Percentiles rank a stretch among this genome's conserved stretches.
Conservation (phyloP, 2,888 invertebrate genomes). For the Bellardia bayeri region DNA sequence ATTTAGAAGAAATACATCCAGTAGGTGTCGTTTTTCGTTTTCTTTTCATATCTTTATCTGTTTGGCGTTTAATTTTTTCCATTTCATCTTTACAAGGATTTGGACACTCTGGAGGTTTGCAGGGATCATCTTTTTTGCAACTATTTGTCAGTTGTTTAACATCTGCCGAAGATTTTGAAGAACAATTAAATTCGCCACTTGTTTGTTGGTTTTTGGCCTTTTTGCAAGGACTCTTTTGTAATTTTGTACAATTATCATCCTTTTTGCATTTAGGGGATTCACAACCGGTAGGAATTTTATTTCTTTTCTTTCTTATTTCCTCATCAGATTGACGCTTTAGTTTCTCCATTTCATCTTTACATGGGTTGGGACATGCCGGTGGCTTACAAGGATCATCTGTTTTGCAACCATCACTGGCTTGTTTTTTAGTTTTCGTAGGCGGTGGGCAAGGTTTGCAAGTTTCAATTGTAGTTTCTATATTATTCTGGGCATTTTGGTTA, state of each 20-base stretch:
- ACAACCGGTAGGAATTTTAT: slow-evolving; percentile 45
- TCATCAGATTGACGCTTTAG: not conserved
- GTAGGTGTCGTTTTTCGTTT: slow-evolving; percentile 15
- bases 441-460: not conserved
- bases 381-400: slow-evolving; percentile 39
- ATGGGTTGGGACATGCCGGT: not conserved
- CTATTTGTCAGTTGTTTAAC: not conserved
- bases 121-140: slow-evolving; percentile 28
- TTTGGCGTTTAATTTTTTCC: slow-evolving; percentile 9
- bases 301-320: not conserved
- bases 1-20: slow-evolving; percentile 38
- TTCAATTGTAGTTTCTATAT: not conserved
- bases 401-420: slow-evolving; percentile 13
- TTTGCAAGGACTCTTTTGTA: slow-evolving; percentile 14
- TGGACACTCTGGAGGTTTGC: slow-evolving; percentile 17
- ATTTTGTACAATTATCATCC: slow-evolving; percentile 6
- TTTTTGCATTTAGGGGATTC: slow-evolving; percentile 54
- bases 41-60: not conserved
- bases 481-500: not conserved
- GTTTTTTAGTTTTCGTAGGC: not conserved
- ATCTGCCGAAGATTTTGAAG: not conserved
- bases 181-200: not conserved
- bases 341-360: slow-evolving; percentile 44
- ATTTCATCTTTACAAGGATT: slow-evolving; percentile 31
- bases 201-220: not conserved